Conservation (phyloP, 2,113 vertebrate genomes). For the Pterocles burchelli region DNA sequence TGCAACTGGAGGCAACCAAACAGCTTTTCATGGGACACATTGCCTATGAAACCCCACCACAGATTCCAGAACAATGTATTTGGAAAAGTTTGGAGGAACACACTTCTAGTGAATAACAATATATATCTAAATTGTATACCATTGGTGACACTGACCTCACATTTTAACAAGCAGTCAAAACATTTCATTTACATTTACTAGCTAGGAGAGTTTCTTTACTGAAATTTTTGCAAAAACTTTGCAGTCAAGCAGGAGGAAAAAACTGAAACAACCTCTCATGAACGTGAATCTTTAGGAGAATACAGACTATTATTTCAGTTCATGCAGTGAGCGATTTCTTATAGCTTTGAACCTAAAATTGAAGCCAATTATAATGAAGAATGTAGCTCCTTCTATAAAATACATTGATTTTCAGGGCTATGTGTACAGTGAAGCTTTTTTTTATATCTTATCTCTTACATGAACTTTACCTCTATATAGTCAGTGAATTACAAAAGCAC, state of each 20-base stretch:
- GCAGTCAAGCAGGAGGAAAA: not conserved
- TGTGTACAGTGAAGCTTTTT: not conserved
- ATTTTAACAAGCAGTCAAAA: not conserved
- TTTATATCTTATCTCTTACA: not conserved
- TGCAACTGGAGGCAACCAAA: not conserved
- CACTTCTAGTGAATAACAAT: not conserved
- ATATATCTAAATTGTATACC: not conserved
- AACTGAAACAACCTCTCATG: not conserved
- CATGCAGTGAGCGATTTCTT: not conserved
- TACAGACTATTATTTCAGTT: not conserved
- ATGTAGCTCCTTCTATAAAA: not conserved
- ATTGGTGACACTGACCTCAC: not conserved
- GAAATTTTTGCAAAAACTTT: not conserved
- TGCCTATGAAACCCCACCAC: not conserved
- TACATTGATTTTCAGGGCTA: not conserved
- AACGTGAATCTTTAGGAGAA: not conserved
- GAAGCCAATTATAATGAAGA: not conserved
- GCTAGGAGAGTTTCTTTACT: not conserved
- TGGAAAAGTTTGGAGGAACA: not conserved
- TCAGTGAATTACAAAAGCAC: not conserved
- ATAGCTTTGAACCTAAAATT: not conserved
- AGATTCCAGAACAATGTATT: not conserved
- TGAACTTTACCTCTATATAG: not conserved
- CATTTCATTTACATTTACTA: not conserved
- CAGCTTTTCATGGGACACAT: not conserved